Base-by-base conservation (phyloP, 2,113 vertebrate species). In the Mixornis gularis region DNA sequence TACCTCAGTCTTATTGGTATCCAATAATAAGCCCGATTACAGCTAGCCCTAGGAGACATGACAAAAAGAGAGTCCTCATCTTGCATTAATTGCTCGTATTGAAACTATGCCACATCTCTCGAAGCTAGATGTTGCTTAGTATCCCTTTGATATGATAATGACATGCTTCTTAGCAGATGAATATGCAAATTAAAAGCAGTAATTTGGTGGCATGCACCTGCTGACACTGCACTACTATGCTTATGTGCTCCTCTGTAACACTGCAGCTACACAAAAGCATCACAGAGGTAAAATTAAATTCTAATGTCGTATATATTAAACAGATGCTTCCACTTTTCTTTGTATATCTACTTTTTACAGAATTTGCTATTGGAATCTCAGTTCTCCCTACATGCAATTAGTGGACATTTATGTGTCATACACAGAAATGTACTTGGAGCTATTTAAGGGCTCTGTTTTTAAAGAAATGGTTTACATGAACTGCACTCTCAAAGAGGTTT, bases 91-190 rank as follows among this genome's bases (percentile, higher is more conserved):
- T 99, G 99, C 99, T 99, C 98, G 98, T 98, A 99, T 99, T 99
- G 98, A 99, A 99, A 99, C 99, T 98, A 98, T 98, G 98, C 98
- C 98, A 99, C 98, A 98, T 99, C 99, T 99, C 98, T 98, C 97
- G 98, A 98, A 99, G 99, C 98, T 98, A 99, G 99, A 99, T 98
- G 98, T 98, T 98, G 98, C 98, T 98, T 98, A 97, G 98, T 98
- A 98, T 98, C 98, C 98, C 98, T 99, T 99, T 99, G 99, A 99
- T 99, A 99, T 99, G 99, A 99, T 99, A 99, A 99, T 99, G 98
- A 99, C 97, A 98, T 98, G 98, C 98, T 99, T 99, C 99, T 99
- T 98, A 99, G 98, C 98, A 98, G 98, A 99, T 99, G 98, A 98
- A 98, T 98, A 99, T 98, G 98, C 98, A 98, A 98, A 99, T 99